Evolutionary conservation across 2,888 invertebrate species (phyloP), one percentile per base, ranked within the genome.

Genomic region (Margaritifera margaritifera): DNA sequence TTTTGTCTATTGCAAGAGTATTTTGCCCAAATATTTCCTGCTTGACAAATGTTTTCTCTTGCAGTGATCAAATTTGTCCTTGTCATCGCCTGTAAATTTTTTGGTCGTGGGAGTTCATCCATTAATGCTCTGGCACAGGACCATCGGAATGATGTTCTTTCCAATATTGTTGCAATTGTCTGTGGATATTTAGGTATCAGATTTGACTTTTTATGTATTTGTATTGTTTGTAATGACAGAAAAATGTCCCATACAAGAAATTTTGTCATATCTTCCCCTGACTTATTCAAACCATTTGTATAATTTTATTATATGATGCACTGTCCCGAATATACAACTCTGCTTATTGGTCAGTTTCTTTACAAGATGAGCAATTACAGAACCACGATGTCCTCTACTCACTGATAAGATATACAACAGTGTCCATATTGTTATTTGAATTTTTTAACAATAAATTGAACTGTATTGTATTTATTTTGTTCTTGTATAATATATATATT

Each of bases 121-220:
- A 85, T 89, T 18, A 80, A 81, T 61, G 89, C 91, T 1, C 80
- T 91, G 59, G 88, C 90, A 1, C 88, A 88, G 79, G 91, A 91
- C 73, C 91, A 91, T 74, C 82, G 91, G 24, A 91, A 91, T 74
- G 91, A 91, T 76, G 90, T 91, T 57, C 62, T 91, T 55, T 90
- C 90, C 11, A 91, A 91, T 75, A 77, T 85, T 22, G 87, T 89
- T 6, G 91, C 91, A 19, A 78, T 91, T 4, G 71, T 87, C 11
- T 91, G 90, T 77, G 91, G 90, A 8, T 86, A 88, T 56, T 75
- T 91, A 31, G 83, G 83, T 83, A 69, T 24, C 64, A 1, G 4
- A 11, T 42, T 31, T 8, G 8, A 11, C 15, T 42, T 42, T 42
- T 3, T 50, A 52, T 27, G 42, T 11, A 25, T 22, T 6, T 27